Evolutionary conservation across 2,113 vertebrate genomes (phyloP).

Genomic region (Ciconia stormi): DNA sequence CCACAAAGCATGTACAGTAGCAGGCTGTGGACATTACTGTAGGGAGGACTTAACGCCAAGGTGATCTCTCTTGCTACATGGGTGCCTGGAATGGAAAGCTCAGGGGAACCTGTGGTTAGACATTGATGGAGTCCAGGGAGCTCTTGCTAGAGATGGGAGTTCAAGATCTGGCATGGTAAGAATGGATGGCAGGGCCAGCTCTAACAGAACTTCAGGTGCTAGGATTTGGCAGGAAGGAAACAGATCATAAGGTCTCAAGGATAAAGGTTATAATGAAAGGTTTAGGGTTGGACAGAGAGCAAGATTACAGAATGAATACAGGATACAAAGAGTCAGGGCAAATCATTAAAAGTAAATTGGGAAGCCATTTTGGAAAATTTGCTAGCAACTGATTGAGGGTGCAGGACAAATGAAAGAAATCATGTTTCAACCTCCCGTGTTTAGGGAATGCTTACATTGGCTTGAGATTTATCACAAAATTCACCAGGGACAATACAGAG

Average conservation of each 20-base stretch:
- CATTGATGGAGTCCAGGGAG: background rate
- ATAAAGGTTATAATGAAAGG: background rate
- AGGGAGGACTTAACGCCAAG: background rate
- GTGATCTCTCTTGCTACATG: background rate
- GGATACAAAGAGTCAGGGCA: background rate
- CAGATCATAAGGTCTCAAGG: background rate
- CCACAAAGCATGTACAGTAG: background rate
- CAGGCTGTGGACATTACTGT: background rate
- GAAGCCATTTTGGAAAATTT: background rate
- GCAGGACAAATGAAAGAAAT: background rate
- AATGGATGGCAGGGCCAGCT: background rate
- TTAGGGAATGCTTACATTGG: background rate
- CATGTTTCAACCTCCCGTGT: background rate
- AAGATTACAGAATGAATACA: background rate
- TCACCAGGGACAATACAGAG: background rate
- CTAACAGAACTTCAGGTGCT: background rate
- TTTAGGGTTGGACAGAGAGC: background rate
- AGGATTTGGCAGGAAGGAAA: background rate
- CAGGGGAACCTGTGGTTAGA: background rate
- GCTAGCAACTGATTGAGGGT: background rate
- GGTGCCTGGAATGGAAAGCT: background rate
- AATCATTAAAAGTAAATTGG: background rate
- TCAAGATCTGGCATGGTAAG: background rate
- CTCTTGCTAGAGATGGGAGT: background rate
- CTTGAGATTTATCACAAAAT: background rate